phyloP scores from a whole-genome alignment of 1,140 invertebrate species.

The Pseudomyrmex pallidus region DNA sequence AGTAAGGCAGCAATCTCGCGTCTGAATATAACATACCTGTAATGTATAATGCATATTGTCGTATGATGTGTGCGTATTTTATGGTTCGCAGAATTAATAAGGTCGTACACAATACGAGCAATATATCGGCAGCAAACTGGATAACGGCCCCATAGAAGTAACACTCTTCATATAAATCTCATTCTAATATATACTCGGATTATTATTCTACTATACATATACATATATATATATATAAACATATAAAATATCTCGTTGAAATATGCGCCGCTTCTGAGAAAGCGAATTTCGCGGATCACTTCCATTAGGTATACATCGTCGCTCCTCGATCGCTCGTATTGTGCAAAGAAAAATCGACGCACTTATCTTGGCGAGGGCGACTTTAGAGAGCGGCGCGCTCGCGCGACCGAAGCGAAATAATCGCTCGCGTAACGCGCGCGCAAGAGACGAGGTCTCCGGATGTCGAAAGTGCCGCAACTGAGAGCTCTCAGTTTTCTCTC shows the following conservation, averaged over 20 bases:
- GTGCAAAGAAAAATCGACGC: slow-evolving; percentile 1
- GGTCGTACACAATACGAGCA: slow-evolving; percentile 43
- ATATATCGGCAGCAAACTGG: slow-evolving; percentile 44
- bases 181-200: too few species aligned
- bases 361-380: slow-evolving; percentile 11
- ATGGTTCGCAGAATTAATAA: slow-evolving; percentile 62
- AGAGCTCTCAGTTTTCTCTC: background rate
- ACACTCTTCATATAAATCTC: background rate
- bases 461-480: background rate
- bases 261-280: background rate
- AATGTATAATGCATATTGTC: background rate
- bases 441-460: background rate
- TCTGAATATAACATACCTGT: slow-evolving; percentile 19
- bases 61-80: slow-evolving; percentile 35
- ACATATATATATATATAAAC: too few species aligned
- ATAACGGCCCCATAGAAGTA: slow-evolving; percentile 24
- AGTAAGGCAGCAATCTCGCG: background rate
- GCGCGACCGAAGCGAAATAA: background rate
- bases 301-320: background rate
- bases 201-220: background rate
- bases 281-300: slow-evolving; percentile 22
- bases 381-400: background rate
- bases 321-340: background rate
- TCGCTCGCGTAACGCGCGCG: slow-evolving; percentile 16
- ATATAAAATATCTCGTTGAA: background rate